phyloP scores from a whole-genome alignment of 1,140 invertebrate species.

The Drosophila ficusphila region DNA sequence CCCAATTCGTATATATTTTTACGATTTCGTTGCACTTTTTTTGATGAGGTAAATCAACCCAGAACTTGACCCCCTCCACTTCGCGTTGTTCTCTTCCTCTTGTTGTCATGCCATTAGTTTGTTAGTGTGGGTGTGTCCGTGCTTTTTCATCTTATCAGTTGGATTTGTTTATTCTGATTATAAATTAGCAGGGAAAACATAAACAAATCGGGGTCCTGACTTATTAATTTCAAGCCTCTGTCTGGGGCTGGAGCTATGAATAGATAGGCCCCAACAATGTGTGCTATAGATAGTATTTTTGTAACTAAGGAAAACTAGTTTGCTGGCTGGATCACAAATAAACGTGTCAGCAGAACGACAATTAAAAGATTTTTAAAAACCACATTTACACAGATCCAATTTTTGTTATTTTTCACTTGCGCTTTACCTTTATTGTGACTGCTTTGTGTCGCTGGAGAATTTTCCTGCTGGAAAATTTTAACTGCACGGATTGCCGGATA shows the following conservation, averaged over 20 bases:
- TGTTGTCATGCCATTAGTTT: constrained; percentile 21
- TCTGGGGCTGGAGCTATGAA: background rate
- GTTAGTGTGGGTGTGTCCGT: background rate
- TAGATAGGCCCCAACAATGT: background rate
- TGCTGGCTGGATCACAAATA: background rate
- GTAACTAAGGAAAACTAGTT: background rate
- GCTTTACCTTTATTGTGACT: constrained; percentile 43
- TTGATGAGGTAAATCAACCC: background rate
- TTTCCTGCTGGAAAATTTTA: constrained; percentile 24
- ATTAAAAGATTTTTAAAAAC: background rate
- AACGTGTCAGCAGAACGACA: background rate
- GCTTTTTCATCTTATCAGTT: constrained; percentile 32
- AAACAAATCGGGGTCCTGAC: constrained; percentile 45
- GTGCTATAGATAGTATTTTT: background rate
- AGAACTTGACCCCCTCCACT: constrained; percentile 10
- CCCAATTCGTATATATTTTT: background rate
- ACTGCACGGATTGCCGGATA: constrained; percentile 19
- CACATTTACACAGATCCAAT: background rate
- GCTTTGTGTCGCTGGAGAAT: background rate
- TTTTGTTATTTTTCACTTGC: constrained; percentile 5
- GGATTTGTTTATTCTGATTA: constrained; percentile 52
- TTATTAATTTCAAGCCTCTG: background rate
- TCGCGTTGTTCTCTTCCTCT: constrained; percentile 1
- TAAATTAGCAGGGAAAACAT: constrained; percentile 49
- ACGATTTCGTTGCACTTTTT: background rate